phyloP scores from a whole-genome alignment of 2,888 invertebrate species.

The Xylota sylvarum region DNA sequence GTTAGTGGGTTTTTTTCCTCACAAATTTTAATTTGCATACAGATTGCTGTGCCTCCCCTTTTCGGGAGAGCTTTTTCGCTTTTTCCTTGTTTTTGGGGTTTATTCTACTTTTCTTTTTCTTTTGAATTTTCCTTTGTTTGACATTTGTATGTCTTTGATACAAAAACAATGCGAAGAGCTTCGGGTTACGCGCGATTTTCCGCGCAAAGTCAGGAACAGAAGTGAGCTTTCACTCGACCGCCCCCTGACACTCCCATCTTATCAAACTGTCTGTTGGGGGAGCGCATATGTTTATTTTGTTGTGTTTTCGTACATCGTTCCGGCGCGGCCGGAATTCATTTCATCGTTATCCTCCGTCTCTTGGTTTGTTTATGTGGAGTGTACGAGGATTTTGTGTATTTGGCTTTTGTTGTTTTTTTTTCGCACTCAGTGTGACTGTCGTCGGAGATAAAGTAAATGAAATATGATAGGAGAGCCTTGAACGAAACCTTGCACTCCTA shows the following conservation, averaged over 20 bases:
- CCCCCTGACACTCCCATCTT: slow-evolving; percentile 26
- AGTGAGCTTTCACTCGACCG: slow-evolving; percentile 55
- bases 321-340: slow-evolving; percentile 45
- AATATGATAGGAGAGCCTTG: slow-evolving; percentile 66
- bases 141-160: slow-evolving; percentile 43
- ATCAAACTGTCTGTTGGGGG: not conserved
- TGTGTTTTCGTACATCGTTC: slow-evolving; percentile 52
- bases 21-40: slow-evolving; percentile 27
- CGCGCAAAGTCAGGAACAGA: not conserved
- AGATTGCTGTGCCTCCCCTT: slow-evolving; percentile 41
- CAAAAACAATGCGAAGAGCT: slow-evolving; percentile 51
- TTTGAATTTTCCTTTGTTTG: slow-evolving; percentile 38
- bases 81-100: slow-evolving; percentile 8
- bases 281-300: slow-evolving; percentile 50
- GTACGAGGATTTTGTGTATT: slow-evolving; percentile 48
- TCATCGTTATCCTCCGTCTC: slow-evolving; percentile 25
- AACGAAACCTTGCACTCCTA: slow-evolving; percentile 70
- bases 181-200: slow-evolving; percentile 23
- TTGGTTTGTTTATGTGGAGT: slow-evolving; percentile 57
- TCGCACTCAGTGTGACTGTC: slow-evolving; percentile 32
- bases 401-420: slow-evolving; percentile 42
- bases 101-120: not conserved
- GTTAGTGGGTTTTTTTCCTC: slow-evolving; percentile 17
- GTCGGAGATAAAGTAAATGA: slow-evolving; percentile 51
- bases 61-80: slow-evolving; percentile 38